These are phyloP conservation scores for Crotalus viridis DNA, from an alignment of 2,113 vertebrate genomes.

Conservation along the genomic window DNA sequence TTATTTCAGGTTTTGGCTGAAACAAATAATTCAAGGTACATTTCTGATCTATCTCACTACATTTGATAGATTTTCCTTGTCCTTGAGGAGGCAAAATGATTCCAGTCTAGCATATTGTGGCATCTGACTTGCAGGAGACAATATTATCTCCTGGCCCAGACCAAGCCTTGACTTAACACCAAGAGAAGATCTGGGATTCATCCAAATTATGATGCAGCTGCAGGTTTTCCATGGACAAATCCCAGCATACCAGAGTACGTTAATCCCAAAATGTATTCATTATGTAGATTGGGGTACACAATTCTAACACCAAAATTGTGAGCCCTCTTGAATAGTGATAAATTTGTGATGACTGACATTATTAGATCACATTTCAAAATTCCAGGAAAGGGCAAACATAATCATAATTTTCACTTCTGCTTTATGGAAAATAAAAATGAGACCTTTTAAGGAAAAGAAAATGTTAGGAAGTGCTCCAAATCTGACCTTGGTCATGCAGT, in stretches of 20 bases:
- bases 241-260: too few species aligned
- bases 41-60: not conserved
- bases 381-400: slow-evolving; percentile 6
- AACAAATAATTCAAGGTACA: not conserved
- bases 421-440: slow-evolving; percentile 2
- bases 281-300: not conserved
- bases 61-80: not conserved
- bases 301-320: not conserved
- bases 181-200: not conserved
- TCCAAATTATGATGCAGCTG: not conserved
- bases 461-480: not conserved
- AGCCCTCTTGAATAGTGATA: not conserved
- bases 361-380: not conserved
- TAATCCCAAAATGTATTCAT: not conserved
- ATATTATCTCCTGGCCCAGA: not conserved
- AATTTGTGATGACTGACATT: not conserved
- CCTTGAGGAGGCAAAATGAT: not conserved
- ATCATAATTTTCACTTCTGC: slow-evolving; percentile 1
- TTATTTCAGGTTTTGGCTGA: not conserved
- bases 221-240: not conserved
- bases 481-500: not conserved
- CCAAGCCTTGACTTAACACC: not conserved
- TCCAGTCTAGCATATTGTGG: not conserved
- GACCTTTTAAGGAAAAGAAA: not conserved
- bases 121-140: not conserved